Evolutionary conservation across 2,113 vertebrate species (phyloP), one percentile per base, ranked within the genome.

Genomic region (Pseudopipra pipra): DNA sequence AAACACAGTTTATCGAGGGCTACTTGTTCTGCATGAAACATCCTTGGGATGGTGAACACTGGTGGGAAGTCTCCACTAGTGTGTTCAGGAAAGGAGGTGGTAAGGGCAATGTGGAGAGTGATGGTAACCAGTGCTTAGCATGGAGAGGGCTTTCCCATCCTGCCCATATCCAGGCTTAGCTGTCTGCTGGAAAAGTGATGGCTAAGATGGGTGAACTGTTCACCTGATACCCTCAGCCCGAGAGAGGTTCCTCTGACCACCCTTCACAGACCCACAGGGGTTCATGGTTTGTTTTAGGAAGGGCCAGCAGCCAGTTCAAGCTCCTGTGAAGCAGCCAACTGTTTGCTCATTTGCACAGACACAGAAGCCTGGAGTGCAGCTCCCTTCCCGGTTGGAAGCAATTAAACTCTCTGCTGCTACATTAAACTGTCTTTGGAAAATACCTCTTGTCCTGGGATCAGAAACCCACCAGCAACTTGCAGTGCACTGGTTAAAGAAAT

Each of bases 371-470:
- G 72, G 63, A 71, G 33, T 3, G 27, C 43, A 55, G 39, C 47
- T 90, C 47, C 67, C 30, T 78, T 87, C 83, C 39, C 2, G 1
- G 33, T 49, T 6, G 0, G 47, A 74, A 86, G 56, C 76, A 71
- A 74, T 78, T 93, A 71, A 90, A 90, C 28, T 86, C 72, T 67
- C 52, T 67, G 65, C 79, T 92, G 55, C 33, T 74, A 59, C 12
- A 71, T 86, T 81, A 84, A 88, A 93, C 39, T 71, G 47, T 47
- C 56, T 93, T 90, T 90, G 61, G 61, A 84, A 89, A 87, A 87
- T 21, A 39, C n/a, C 31, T 93, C 47, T 47, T 47, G 31, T 89
- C 63, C 27, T 31, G 37, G 74, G 61, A 63, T 63, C 68, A 84
- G 49, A 83, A 79, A 79, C 13, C 13, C 33, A 31, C 12, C 19